Conservation (phyloP, 1,140 invertebrate genomes). For the Ips nitidus region DNA sequence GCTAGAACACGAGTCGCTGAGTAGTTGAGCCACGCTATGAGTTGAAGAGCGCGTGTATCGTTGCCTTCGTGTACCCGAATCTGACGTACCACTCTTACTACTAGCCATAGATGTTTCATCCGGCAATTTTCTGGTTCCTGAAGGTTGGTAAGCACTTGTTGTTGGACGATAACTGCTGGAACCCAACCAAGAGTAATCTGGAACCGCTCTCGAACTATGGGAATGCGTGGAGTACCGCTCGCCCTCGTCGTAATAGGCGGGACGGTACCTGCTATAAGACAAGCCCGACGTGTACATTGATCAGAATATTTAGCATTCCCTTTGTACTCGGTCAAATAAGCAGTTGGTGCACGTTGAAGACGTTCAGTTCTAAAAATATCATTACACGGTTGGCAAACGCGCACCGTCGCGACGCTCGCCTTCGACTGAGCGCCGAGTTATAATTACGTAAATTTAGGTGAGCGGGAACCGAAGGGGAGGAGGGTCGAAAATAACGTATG, state of each 20-base stretch:
- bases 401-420: constrained; percentile 32
- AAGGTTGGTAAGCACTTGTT: constrained; percentile 19
- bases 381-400: constrained; percentile 26
- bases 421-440: constrained; percentile 32
- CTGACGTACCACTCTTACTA: constrained; percentile 42
- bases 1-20: constrained; percentile 81
- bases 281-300: constrained; percentile 46
- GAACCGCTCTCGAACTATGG: constrained; percentile 17
- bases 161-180: constrained; percentile 20
- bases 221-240: constrained; percentile 36
- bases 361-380: constrained; percentile 33
- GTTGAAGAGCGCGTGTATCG: constrained; percentile 75
- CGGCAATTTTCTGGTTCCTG: constrained; percentile 25
- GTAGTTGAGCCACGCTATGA: constrained; percentile 77
- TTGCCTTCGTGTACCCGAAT: constrained; percentile 56
- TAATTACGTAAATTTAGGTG: constrained; percentile 38
- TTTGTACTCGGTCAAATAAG: constrained; percentile 17
- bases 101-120: constrained; percentile 39
- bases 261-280: constrained; percentile 45
- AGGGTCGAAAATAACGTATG: constrained; percentile 27
- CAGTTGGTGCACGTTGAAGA: constrained; percentile 17
- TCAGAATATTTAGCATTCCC: constrained; percentile 36
- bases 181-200: constrained; percentile 33
- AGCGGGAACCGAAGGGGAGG: constrained; percentile 26
- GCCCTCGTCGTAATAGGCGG: constrained; percentile 42